These are phyloP conservation scores for Drosophila mimica DNA, from an alignment of 2,888 invertebrate species.

Conservation along the genomic window DNA sequence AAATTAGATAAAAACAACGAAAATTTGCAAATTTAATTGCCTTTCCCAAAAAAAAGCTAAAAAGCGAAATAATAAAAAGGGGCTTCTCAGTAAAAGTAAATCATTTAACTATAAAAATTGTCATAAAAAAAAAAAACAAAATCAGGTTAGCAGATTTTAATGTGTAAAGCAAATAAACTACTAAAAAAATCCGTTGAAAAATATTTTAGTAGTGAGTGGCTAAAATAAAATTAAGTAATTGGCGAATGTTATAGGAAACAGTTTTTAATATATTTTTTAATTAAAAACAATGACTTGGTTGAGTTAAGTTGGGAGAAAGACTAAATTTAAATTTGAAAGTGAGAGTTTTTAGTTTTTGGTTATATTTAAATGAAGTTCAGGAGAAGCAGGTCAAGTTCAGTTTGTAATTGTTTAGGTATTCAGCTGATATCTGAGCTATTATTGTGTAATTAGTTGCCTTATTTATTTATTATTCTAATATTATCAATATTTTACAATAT, in stretches of 20 bases:
- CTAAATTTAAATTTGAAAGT: neutral
- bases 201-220: neutral
- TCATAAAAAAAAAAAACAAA: neutral
- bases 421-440: neutral
- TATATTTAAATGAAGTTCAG: neutral
- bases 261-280: neutral
- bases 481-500: neutral
- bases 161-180: neutral
- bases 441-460: neutral
- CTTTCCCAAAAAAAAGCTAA: slow-evolving; percentile 18
- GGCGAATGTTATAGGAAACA: neutral
- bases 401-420: neutral
- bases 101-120: slow-evolving; percentile 30
- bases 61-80: slow-evolving; percentile 21
- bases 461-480: neutral
- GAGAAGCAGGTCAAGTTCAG: slow-evolving; percentile 14
- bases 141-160: neutral
- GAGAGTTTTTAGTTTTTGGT: neutral
- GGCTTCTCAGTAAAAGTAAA: slow-evolving; percentile 9
- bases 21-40: slow-evolving; percentile 72
- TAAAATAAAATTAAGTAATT: neutral
- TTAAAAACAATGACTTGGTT: neutral
- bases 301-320: neutral
- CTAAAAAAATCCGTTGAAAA: neutral
- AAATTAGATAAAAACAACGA: slow-evolving; percentile 41